Evolutionary conservation across 2,797 vertebrate species (phyloP).

Genomic region (Oophaga sylvatica): DNA sequence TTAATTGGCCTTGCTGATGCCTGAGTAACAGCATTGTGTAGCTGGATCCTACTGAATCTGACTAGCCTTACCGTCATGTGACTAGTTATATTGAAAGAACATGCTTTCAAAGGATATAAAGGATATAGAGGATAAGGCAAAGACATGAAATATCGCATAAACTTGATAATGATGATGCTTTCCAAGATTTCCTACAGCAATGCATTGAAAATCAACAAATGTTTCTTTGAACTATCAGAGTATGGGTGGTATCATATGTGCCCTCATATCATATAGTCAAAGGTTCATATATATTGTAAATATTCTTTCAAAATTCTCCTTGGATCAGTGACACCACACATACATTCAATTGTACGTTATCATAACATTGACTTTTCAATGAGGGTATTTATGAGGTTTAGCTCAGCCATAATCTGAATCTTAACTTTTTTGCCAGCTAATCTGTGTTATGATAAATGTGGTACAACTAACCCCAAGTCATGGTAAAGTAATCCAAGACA

Average conservation of each 20-base stretch:
- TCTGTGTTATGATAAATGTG: background rate
- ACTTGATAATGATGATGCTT: background rate
- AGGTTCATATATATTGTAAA: conserved; percentile 29
- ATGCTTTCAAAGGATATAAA: no score
- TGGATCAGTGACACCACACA: conserved; percentile 23
- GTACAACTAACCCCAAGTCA: background rate
- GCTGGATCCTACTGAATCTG: background rate
- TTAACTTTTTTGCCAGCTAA: conserved; percentile 1
- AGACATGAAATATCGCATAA: background rate
- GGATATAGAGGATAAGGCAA: background rate
- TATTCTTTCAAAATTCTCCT: conserved; percentile 18
- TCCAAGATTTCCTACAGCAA: background rate
- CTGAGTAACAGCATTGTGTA: background rate
- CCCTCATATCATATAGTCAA: conserved; percentile 8
- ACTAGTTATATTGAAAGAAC: background rate
- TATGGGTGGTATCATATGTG: background rate
- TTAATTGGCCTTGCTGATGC: background rate
- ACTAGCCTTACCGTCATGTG: background rate
- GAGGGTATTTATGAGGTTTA: background rate
- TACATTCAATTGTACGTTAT: conserved; percentile 14
- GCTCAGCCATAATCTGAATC: background rate
- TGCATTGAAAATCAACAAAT: background rate
- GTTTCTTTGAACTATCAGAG: background rate
- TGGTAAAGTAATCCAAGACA: background rate
- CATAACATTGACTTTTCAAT: conserved; percentile 30